Base-by-base conservation (phyloP, 2,888 invertebrate species). In the Steinernema carpocapsae region DNA sequence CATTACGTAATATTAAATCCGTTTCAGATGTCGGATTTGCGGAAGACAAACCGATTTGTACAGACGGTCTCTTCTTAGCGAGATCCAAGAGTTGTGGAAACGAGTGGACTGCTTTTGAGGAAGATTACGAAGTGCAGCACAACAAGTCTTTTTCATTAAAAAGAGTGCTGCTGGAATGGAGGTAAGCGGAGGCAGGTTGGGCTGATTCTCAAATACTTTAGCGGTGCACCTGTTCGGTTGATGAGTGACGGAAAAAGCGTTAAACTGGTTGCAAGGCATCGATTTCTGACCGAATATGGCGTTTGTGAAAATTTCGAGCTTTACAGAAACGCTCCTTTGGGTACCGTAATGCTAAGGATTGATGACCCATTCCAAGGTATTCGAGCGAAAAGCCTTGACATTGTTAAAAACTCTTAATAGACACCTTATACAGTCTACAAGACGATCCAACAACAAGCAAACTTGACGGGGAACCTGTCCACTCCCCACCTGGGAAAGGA, bases 221-320 rank as follows among this genome's bases (percentile, higher is more conserved):
- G 64, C 10, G 29, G 1, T 14, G 6, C 64, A 37, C 17, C 64
- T 6, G 26, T 64, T 17, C 22, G 32, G 1, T 29, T 64, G 29
- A 7, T 64, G 29, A 6, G 3, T 4, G 37, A 26, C n/a, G 26
- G 17, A 24, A 6, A 3, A 3, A 29, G 32, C 17, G 64, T 64
- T 6, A 10, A 29, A 6, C 1, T 29, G 32, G 17, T 37, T 6
- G 3, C 17, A 3, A 29, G 64, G 17, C 32, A 26, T 12, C 29
- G 64, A 10, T 32, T 64, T 19, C 32, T 64, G 64, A 32, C 32
- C 29, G 17, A 64, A n/a, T 26, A 64, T 37, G 64, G 64, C 29
- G 26, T 32, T 19, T 64, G 64, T 17, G 64, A 64, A 17, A 29
- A 26, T n/a, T n/a, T 32, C 2, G 26, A 64, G 6, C 2, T 64